Base-by-base conservation (phyloP, 92 coral and sea anemone species). In the Hydrozoanthus gracilis region DNA sequence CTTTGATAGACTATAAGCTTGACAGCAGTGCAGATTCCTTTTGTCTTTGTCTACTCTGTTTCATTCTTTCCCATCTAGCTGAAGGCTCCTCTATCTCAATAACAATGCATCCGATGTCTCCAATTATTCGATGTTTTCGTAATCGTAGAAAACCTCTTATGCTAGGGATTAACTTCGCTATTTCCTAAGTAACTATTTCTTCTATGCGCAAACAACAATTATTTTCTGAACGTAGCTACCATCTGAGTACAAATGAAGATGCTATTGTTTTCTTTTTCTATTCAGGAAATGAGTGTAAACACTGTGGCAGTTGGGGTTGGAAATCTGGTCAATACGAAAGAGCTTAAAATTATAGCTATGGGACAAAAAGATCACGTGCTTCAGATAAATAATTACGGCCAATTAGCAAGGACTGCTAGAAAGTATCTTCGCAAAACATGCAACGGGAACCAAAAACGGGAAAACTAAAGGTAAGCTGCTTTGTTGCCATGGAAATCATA, bases 181-280 rank as follows among this genome's bases (percentile, higher is more conserved):
- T 58, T 58, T 58, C 5, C 65, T 58, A 58, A 58, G 65, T 58
- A 58, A 58, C 65, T 58, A 58, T 58, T 58, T 58, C 5, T 14
- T 58, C 65, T 3, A 58, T 58, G 6, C 65, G 65, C 65, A 58
- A 58, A 58, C 65, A 58, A 58, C 65, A 58, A 58, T 58, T 58
- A 58, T 58, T 58, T 58, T 58, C 65, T 58, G 65, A 58, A 58
- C 65, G 65, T 58, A 58, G 65, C 65, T 58, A 58, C 65, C 65
- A 58, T 58, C 65, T 58, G 65, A 58, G 65, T 58, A 58, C 65
- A 58, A 58, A 58, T 58, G 65, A 58, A 58, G 65, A 58, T 58
- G 65, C 65, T 58, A 58, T 58, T 58, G 65, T 58, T 58, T 4
- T 58, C 65, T 58, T 58, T 58, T 58, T 58, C 65, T 58, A 58